These are phyloP conservation scores for Poecilia gillii DNA, from an alignment of 2,797 vertebrate species.

Conservation along the genomic window DNA sequence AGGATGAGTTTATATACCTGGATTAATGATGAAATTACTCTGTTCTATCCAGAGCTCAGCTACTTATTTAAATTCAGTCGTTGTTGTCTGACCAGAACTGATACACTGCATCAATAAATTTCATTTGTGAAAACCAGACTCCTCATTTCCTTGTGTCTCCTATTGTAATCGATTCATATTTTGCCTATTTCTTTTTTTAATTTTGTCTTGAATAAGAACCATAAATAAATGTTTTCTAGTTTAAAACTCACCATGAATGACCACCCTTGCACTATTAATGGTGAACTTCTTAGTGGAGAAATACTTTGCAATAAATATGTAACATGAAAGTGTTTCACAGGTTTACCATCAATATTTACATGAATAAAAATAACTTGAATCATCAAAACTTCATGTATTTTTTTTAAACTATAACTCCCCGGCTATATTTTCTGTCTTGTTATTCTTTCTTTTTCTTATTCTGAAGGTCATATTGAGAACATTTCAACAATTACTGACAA, in stretches of 20 bases:
- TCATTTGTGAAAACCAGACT: conserved; percentile 28
- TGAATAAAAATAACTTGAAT: neutral
- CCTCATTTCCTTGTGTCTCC: conserved; percentile 30
- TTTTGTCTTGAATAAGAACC: conserved; percentile 5
- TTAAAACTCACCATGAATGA: neutral
- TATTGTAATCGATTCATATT: conserved; percentile 17
- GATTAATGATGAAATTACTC: conserved; percentile 31
- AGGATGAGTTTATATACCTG: conserved; percentile 18
- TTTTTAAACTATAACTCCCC: conserved; percentile 1
- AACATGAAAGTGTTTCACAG: neutral
- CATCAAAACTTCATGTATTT: neutral
- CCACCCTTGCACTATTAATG: neutral
- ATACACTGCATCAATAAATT: conserved; percentile 43
- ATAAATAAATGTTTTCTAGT: neutral
- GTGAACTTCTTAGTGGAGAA: neutral
- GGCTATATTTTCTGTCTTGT: neutral
- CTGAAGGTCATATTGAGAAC: neutral
- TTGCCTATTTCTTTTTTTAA: neutral
- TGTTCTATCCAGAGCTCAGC: neutral
- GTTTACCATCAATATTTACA: neutral
- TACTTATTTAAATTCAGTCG: conserved; percentile 22
- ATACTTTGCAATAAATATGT: neutral
- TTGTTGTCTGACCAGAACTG: conserved; percentile 5
- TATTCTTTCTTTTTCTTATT: neutral
- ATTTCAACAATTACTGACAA: neutral